Evolutionary conservation across 2,888 invertebrate species (phyloP).

Genomic region (Drosophila trichaetosa): DNA sequence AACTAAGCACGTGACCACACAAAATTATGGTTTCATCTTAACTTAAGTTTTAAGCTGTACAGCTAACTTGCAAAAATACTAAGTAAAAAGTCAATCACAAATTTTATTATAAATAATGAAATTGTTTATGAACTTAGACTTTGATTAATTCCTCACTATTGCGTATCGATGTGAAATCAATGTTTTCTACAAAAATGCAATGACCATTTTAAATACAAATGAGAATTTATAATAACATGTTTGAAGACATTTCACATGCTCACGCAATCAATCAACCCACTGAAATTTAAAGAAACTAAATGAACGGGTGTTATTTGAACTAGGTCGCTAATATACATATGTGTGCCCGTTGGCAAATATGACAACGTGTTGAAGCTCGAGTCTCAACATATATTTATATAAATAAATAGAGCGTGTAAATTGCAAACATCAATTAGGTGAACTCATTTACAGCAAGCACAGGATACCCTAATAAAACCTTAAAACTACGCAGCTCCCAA

Average conservation of each 20-base stretch:
- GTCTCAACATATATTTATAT: not conserved
- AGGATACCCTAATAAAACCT: constrained; percentile 29
- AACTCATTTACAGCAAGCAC: constrained; percentile 10
- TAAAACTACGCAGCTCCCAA: constrained; percentile 9
- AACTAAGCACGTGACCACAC: constrained; percentile 8
- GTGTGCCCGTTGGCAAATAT: not conserved
- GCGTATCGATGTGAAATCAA: not conserved
- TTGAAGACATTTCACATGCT: not conserved
- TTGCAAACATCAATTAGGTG: not conserved
- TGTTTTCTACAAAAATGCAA: not conserved
- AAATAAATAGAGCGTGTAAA: not conserved
- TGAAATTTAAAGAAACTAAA: not conserved
- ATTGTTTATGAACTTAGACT: not conserved
- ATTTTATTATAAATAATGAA: not conserved
- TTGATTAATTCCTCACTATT: not conserved
- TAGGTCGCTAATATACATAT: not conserved
- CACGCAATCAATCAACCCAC: not conserved
- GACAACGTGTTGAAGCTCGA: not conserved
- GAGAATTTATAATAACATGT: not conserved
- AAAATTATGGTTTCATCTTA: constrained; percentile 12
- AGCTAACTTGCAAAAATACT: not conserved
- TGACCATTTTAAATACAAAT: not conserved
- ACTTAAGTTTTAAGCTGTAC: not conserved
- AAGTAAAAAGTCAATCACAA: not conserved
- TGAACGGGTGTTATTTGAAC: not conserved